Percentiles rank a stretch among this genome's conserved stretches.
Evolutionary conservation across 2,888 invertebrate species (phyloP).

Genomic region (Folsomia candida): DNA sequence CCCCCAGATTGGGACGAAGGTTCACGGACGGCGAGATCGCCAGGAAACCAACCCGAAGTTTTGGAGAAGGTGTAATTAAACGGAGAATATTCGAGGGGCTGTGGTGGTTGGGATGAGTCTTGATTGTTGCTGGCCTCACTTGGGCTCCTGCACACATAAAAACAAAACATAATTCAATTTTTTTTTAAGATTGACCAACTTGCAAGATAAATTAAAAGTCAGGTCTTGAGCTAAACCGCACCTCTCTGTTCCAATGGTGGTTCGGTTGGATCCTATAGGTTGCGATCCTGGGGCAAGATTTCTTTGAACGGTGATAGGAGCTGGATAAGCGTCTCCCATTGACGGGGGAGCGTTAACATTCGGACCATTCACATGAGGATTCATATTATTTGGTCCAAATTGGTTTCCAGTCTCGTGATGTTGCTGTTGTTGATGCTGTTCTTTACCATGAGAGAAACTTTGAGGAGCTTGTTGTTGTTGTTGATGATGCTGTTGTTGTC

Average conservation of each 20-base stretch:
- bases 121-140: conserved; percentile 9
- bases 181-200: not conserved
- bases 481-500: conserved; percentile 11
- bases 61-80: conserved; percentile 75
- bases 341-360: not conserved
- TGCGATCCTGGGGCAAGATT: conserved; percentile 36
- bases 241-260: conserved; percentile 8
- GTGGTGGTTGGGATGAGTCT: conserved; percentile 3
- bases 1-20: conserved; percentile 17
- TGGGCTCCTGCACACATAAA: not conserved
- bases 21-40: conserved; percentile 39
- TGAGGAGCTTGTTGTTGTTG: conserved; percentile 6
- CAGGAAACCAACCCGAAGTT: conserved; percentile 53
- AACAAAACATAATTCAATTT: not conserved
- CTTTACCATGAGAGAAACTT: conserved; percentile 9
- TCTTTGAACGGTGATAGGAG: not conserved
- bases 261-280: conserved; percentile 7
- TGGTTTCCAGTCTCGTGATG: not conserved
- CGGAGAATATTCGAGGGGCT: conserved; percentile 73
- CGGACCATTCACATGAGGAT: not conserved
- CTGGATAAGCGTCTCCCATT: not conserved
- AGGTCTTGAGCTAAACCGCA: not conserved
- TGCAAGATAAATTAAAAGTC: not conserved
- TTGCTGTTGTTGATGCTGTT: conserved; percentile 4
- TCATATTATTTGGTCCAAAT: not conserved